Percentiles rank a stretch among this genome's conserved stretches.
Conservation (phyloP, 2,888 invertebrate genomes). For the Oscheius sp. region DNA sequence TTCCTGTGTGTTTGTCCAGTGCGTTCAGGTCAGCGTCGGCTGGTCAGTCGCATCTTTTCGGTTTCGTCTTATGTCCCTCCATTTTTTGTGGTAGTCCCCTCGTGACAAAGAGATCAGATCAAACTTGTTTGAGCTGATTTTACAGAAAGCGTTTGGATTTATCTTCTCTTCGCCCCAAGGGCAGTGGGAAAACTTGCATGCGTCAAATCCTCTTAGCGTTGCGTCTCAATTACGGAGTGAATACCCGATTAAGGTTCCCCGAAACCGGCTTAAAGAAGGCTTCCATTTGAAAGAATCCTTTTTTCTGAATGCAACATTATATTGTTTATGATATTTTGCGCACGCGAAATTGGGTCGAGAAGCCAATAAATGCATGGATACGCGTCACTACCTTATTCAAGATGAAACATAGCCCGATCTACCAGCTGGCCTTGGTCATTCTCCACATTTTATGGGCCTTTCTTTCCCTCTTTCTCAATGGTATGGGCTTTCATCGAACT, state of each 20-base stretch:
- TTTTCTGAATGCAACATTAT: too few species aligned
- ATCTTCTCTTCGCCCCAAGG: not conserved
- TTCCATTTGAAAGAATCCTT: not conserved
- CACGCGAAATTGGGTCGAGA: conserved; percentile 25
- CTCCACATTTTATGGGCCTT: not conserved
- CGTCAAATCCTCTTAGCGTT: conserved; percentile 24
- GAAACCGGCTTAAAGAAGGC: conserved; percentile 6
- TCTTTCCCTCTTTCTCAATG: not conserved
- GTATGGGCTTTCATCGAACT: not conserved
- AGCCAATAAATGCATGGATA: conserved; percentile 30
- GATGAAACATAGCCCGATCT: conserved; percentile 17
- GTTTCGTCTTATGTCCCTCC: not conserved
- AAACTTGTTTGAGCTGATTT: too few species aligned
- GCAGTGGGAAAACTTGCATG: not conserved
- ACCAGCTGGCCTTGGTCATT: not conserved
- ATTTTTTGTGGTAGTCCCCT: not conserved
- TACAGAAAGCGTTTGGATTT: too few species aligned
- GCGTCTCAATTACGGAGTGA: conserved; percentile 24
- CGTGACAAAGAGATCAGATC: not conserved
- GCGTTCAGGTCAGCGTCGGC: conserved; percentile 29
- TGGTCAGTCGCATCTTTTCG: conserved; percentile 23
- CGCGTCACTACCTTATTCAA: not conserved
- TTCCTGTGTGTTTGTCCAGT: conserved; percentile 22
- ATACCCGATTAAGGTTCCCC: conserved; percentile 1
- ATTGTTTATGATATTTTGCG: conserved; percentile 10